phyloP scores from a whole-genome alignment of 2,113 vertebrate species.

The Myotis brandtii region DNA sequence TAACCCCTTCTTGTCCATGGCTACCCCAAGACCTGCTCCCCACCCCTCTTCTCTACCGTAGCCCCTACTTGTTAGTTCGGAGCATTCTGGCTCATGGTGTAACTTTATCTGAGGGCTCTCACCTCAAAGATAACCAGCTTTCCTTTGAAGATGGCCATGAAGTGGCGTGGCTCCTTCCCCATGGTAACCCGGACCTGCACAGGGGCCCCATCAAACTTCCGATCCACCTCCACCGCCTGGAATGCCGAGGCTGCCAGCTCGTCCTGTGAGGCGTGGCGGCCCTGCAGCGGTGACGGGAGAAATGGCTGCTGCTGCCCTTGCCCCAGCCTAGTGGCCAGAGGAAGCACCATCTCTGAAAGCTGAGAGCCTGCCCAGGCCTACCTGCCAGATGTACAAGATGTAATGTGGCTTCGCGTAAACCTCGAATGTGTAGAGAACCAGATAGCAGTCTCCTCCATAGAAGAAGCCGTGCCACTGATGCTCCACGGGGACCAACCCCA shows the following conservation, averaged over 20 bases:
- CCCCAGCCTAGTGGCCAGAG: neutral
- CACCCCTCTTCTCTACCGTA: neutral
- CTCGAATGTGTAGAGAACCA: constrained; percentile 92
- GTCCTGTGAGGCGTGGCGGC: constrained; percentile 90
- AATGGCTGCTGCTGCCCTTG: neutral
- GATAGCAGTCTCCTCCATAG: constrained; percentile 95
- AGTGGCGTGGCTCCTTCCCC: constrained; percentile 94
- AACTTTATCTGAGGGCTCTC: neutral
- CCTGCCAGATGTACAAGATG: constrained; percentile 95
- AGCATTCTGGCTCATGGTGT: neutral
- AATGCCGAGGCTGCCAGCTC: constrained; percentile 92
- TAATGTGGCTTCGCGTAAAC: constrained; percentile 85
- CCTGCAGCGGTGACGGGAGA: constrained; percentile 81
- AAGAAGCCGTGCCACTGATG: constrained; percentile 88
- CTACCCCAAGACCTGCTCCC: neutral
- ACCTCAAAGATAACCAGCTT: constrained; percentile 94
- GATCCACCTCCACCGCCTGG: constrained; percentile 90
- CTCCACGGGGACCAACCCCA: constrained; percentile 90
- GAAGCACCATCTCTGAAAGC: neutral
- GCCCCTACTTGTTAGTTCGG: neutral
- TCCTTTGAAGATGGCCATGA: constrained; percentile 94
- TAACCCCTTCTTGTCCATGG: neutral
- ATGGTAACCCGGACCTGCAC: constrained; percentile 92
- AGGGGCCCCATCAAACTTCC: constrained; percentile 85
- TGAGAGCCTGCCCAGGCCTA: constrained; percentile 70